Conservation (phyloP, 2,888 invertebrate genomes). For the Empis stercorea region DNA sequence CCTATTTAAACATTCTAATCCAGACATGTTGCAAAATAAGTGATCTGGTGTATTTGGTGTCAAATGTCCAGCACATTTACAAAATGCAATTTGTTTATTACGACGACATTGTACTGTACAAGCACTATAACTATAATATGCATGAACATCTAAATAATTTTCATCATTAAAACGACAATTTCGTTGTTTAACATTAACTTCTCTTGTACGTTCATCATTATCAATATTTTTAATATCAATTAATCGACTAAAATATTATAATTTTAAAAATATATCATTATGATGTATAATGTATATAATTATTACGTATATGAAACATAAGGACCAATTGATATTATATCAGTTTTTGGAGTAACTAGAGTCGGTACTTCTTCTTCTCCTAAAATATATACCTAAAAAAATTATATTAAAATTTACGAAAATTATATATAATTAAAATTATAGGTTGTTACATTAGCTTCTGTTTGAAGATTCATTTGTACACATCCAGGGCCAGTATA, state of each 20-base stretch:
- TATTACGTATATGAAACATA: slow-evolving; percentile 43
- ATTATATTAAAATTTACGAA: background rate
- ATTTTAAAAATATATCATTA: background rate
- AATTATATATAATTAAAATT: too few species aligned
- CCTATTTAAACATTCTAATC: slow-evolving; percentile 49
- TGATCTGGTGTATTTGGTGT: slow-evolving; percentile 43
- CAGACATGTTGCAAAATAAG: slow-evolving; percentile 49
- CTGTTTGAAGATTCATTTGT: slow-evolving; percentile 38
- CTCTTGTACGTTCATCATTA: slow-evolving; percentile 50
- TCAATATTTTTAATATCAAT: slow-evolving; percentile 49
- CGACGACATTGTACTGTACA: slow-evolving; percentile 60
- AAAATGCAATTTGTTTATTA: slow-evolving; percentile 44
- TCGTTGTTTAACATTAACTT: slow-evolving; percentile 48
- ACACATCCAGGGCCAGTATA: slow-evolving; percentile 49
- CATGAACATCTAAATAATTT: slow-evolving; percentile 46
- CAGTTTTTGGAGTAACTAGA: slow-evolving; percentile 49
- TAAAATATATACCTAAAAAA: slow-evolving; percentile 45
- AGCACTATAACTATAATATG: slow-evolving; percentile 57
- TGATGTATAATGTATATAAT: background rate
- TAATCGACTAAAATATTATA: slow-evolving; percentile 34
- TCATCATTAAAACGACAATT: slow-evolving; percentile 59
- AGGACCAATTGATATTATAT: slow-evolving; percentile 44
- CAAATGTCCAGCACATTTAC: slow-evolving; percentile 57
- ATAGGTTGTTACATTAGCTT: slow-evolving; percentile 36
- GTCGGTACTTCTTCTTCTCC: slow-evolving; percentile 58